Base-by-base conservation (phyloP, 2,888 invertebrate species). In the Nephrotoma appendiculata region DNA sequence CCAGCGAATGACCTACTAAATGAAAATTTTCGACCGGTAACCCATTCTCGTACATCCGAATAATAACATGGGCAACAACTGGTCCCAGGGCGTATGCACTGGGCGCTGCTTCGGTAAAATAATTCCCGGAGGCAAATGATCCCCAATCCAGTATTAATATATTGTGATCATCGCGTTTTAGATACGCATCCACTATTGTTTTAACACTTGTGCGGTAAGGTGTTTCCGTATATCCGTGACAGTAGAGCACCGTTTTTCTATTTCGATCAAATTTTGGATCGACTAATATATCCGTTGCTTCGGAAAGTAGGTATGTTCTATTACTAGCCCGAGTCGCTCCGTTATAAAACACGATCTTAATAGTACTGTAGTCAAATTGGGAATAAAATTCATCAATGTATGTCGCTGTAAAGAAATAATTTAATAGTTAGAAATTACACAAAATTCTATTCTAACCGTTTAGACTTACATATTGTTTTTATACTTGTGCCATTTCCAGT, bases 221-320 rank as follows among this genome's bases (percentile, higher is more conserved):
- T 48, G 93, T 92, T 89, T 94, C 94, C 87, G 93, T 92, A 89
- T 93, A 94, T 0, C 94, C 94, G 89, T 94, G 94, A 44, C 93
- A 90, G 89, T 94, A 94, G 0, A 94, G 88, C 1, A 94, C 92
- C 0, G 94, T 94, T n/a, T 92, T 92, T 86, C 91, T 92, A 52
- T 90, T 90, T 87, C 90, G 92, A 87, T 93, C 91, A 88, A 86
- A 86, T 6, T 41, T 86, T n/a, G 57, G 57, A 86, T 86, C 48
- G 7, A n/a, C 15, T 41, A 86, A 48, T 41, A 86, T 86, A 6
- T 11, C 5, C 2, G 11, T 48, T 1, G 86, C 86, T 1, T 86
- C 85, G 15, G 12, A n/a, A 7, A 85, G 43, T 43, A 7, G 0
- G 15, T n/a, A 85, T n/a, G 15, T 15, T 12, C n/a, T 85, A 7